Evolutionary conservation across 2,113 vertebrate species (phyloP).

Genomic region (Gopherus flavomarginatus): DNA sequence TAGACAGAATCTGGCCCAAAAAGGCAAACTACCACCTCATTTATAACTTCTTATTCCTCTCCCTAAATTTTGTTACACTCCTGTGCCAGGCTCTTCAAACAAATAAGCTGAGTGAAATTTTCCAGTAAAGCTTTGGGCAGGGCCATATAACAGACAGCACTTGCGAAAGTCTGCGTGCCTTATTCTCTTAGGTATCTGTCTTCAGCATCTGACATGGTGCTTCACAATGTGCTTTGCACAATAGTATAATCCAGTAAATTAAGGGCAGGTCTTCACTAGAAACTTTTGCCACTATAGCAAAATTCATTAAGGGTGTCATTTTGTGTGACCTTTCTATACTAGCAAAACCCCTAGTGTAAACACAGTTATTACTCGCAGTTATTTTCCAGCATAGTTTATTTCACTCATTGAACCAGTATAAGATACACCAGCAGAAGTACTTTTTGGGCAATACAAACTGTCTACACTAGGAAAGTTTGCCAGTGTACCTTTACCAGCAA

Average conservation of each 20-base stretch:
- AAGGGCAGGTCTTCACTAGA: neutral
- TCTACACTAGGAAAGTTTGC: neutral
- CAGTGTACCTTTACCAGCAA: neutral
- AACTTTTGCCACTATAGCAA: neutral
- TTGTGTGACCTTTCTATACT: neutral
- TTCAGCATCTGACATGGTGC: neutral
- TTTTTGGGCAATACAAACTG: neutral
- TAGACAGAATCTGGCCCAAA: neutral
- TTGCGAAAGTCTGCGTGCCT: neutral
- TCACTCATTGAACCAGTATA: neutral
- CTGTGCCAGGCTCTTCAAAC: neutral
- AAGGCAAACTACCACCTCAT: neutral
- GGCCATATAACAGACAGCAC: neutral
- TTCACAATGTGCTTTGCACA: neutral
- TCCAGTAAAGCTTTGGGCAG: neutral
- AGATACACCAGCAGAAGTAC: neutral
- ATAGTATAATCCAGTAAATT: neutral
- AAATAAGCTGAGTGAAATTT: neutral
- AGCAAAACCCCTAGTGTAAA: neutral
- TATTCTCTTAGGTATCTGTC: neutral
- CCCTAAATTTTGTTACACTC: neutral
- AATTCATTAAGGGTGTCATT: neutral
- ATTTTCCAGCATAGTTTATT: neutral
- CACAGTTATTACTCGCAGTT: too few relatives aligned
- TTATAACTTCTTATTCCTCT: neutral